These are phyloP conservation scores for Thymelicus sylvestris DNA, from an alignment of 2,888 invertebrate species.

Conservation along the genomic window DNA sequence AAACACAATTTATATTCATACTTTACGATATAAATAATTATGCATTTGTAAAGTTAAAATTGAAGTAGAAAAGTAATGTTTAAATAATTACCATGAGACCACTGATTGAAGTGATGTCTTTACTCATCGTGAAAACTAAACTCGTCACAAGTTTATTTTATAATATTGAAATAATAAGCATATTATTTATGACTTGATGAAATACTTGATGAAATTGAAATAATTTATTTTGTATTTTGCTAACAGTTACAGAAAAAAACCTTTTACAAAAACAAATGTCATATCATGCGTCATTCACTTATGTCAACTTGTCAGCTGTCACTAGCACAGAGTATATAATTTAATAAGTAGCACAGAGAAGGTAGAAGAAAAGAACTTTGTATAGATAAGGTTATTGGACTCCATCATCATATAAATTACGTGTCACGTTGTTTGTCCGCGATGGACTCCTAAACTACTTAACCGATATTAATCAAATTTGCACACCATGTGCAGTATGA, in stretches of 20 bases:
- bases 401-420: no score
- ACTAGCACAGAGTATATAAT: no score
- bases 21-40: background rate
- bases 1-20: background rate
- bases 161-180: background rate
- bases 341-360: no score
- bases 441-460: no score
- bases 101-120: background rate
- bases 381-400: no score
- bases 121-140: background rate
- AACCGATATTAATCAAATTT: no score
- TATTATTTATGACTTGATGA: no score
- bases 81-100: background rate
- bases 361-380: no score
- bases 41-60: background rate
- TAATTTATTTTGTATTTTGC: constrained; percentile 1
- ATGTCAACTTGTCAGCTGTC: background rate
- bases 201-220: background rate
- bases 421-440: no score
- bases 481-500: no score
- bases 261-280: constrained; percentile 1
- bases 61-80: background rate
- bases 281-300: background rate
- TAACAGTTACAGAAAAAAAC: background rate
- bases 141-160: background rate